Evolutionary conservation across 2,888 invertebrate genomes (phyloP), one percentile per base, ranked within the genome.

Genomic region (Ochlodes sylvanus): DNA sequence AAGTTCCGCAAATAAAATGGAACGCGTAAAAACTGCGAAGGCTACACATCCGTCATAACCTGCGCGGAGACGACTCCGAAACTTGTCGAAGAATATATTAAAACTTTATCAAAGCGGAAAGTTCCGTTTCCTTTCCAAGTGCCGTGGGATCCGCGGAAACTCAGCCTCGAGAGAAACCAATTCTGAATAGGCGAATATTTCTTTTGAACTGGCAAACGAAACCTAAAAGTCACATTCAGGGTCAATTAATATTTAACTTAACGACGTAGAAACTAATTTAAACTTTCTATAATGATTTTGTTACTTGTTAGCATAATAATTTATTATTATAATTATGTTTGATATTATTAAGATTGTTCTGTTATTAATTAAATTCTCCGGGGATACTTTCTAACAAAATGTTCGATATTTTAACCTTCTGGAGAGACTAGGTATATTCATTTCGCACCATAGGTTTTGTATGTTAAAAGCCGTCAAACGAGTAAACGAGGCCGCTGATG

Each of bases 81-180:
- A 90, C 87, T 88, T 84, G 79, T 84, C 85, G 85, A 89, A 89
- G 92, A 93, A 93, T 93, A 92, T 90, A 92, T 93, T 92, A 92
- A 92, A 93, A 93, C 90, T 93, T 92, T 90, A 87, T 90, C 92
- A 92, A 91, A 92, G 90, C 88, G 83, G 77, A 81, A 88, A 90
- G 82, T 90, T 89, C 86, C 82, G 87, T 90, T 90, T 90, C 90
- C 91, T 84, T 77, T 81, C 74, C 74, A 72, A 79, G 80, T 81
- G 80, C 77, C 84, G 78, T 76, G 79, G 78, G 78, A 81, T 77
- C 77, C 73, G 63, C 66, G 60, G 68, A 69, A 73, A 74, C 74
- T 70, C 73, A 69, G 74, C 77, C 79, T 76, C 74, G 70, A 71
- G 76, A 77, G 76, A 73, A 72, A 52, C 63, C 61, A 73, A 74